Evolutionary conservation across 2,797 vertebrate species (phyloP), one percentile per base, ranked within the genome.

Genomic region (Pagetopsis macropterus): DNA sequence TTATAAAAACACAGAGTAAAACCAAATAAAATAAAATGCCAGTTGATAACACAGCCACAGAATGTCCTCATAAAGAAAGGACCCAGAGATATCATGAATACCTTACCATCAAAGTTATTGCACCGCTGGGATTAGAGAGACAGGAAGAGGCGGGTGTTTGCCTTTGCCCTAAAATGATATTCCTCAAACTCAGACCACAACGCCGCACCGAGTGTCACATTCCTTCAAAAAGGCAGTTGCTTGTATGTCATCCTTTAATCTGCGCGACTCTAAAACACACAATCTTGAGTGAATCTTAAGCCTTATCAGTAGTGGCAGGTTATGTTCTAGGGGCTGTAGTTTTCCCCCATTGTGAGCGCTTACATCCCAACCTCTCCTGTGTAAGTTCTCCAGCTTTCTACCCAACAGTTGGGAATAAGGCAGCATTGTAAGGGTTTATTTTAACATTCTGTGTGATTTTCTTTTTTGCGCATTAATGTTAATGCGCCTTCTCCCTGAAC

Each of bases 21-120:
- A 66, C 3, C 57, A 61, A 43, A 54, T 48, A 52, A 71, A 64
- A 70, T 80, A 78, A 91, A 89, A 82, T 59, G 27, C 61, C 79
- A 89, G 78, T 87, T 82, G 84, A 88, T 87, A 87, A 82, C 51
- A 69, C 54, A 50, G 64, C 62, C 69, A 56, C 43, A 73, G n/a
- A 81, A 69, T 51, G 75, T 78, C 72, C 77, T 80, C 73, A 79
- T 82, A 79, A 88, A 37, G 4, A 37, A 37, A 37, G 88, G 65
- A 72, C 50, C 66, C 15, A 0, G 51, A 82, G 79, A 85, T 83
- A 77, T 81, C 56, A 84, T 87, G 87, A 77, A 81, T 84, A 79
- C 27, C 16, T 27, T 64, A 23, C 76, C 60, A 66, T 81, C 78
- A 79, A 60, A 65, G 61, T 82, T 73, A 85, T 76, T 75, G 73